These are phyloP conservation scores for Drosophila ogumai DNA, from an alignment of 1,140 invertebrate species.

Conservation along the genomic window DNA sequence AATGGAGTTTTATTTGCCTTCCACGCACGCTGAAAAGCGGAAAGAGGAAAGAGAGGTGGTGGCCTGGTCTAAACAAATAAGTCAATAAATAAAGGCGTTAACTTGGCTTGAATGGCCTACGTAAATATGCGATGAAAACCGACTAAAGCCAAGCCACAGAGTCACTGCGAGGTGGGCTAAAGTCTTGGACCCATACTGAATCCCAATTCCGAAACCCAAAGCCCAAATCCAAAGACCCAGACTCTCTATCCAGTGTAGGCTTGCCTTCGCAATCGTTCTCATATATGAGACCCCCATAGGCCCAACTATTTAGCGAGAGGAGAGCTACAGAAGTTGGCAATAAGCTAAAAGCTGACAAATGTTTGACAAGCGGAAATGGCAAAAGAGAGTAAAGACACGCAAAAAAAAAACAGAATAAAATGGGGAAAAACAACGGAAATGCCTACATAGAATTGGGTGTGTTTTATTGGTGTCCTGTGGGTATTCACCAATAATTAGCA, in stretches of 20 bases:
- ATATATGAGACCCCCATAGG: slow-evolving; percentile 14
- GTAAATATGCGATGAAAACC: slow-evolving; percentile 76
- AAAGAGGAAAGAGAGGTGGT: slow-evolving; percentile 16
- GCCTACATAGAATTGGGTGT: slow-evolving; percentile 12
- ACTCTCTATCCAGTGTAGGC: slow-evolving; percentile 58
- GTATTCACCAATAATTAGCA: neutral
- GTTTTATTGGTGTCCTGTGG: neutral
- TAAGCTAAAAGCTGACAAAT: slow-evolving; percentile 82
- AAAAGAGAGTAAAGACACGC: slow-evolving; percentile 42
- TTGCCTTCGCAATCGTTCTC: slow-evolving; percentile 66
- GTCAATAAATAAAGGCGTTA: slow-evolving; percentile 82
- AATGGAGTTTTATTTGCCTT: slow-evolving; percentile 74
- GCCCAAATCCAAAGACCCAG: slow-evolving; percentile 29
- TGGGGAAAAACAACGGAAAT: slow-evolving; percentile 6
- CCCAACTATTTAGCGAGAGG: slow-evolving; percentile 11
- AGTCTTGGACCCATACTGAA: slow-evolving; percentile 23
- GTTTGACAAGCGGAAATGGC: slow-evolving; percentile 81
- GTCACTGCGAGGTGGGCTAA: slow-evolving; percentile 27
- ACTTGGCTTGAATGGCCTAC: slow-evolving; percentile 78
- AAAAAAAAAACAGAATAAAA: slow-evolving; percentile 5
- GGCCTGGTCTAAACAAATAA: slow-evolving; percentile 69
- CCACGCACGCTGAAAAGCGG: slow-evolving; percentile 29
- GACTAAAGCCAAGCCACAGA: slow-evolving; percentile 34
- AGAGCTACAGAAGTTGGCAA: slow-evolving; percentile 57
- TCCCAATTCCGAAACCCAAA: slow-evolving; percentile 9